Percentiles rank a stretch among this genome's conserved stretches.
phyloP scores from a whole-genome alignment of 2,797 vertebrate species.

The Chrysolophus pictus region DNA sequence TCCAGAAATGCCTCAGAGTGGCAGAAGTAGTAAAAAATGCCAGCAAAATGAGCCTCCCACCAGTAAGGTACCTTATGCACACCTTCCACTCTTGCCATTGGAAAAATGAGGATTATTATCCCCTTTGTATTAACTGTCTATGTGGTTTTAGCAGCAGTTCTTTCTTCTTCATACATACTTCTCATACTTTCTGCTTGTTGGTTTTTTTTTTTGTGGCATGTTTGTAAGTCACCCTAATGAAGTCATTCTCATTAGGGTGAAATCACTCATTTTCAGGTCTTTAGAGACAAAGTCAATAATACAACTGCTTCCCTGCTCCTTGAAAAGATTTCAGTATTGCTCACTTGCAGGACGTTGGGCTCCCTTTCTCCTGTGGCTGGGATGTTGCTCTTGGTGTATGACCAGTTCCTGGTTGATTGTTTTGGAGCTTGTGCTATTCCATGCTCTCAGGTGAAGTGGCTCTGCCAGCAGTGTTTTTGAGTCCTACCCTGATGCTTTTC shows the following conservation, averaged over 20 bases:
- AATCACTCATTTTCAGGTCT: neutral
- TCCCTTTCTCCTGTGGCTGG: neutral
- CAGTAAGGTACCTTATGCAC: neutral
- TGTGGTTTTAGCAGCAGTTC: neutral
- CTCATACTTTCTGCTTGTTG: neutral
- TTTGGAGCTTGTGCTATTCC: neutral
- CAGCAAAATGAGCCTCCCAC: neutral
- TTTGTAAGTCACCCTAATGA: neutral
- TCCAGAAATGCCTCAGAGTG: neutral
- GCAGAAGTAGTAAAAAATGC: neutral
- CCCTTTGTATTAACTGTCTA: neutral
- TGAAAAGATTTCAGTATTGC: neutral
- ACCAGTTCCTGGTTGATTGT: neutral
- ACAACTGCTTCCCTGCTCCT: neutral
- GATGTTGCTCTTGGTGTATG: fast-evolving
- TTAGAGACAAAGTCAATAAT: neutral
- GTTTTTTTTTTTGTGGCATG: neutral
- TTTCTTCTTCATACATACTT: neutral
- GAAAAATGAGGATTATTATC: neutral
- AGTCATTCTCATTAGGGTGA: too few species aligned
- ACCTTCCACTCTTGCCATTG: neutral
- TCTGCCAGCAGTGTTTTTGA: neutral
- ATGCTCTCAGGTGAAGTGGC: neutral
- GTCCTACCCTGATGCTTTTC: neutral
- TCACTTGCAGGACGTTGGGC: neutral